Base-by-base conservation (phyloP, 2,797 vertebrate genomes). In the Limosa lapponica region DNA sequence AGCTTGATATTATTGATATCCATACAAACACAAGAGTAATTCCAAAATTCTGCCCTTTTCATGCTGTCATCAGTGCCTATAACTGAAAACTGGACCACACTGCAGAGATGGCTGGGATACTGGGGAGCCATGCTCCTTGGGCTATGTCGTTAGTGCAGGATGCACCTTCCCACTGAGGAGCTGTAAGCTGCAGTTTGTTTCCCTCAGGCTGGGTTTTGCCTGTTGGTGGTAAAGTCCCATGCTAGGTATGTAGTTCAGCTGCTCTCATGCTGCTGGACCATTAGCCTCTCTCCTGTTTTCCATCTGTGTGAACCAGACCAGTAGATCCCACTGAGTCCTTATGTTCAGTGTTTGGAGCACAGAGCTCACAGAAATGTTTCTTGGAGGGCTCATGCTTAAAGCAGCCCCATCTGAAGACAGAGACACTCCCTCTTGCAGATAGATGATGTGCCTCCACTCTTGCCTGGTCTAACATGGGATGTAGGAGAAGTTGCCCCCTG, bases 111-210 rank as follows among this genome's bases (percentile, higher is more conserved):
- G 4, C 36, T 59, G 43, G 43, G 43, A 43, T 43, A 43, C 17
- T 43, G 55, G 19, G 24, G 41, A 83, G 5, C 46, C 1, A 0
- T 0, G 0, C 10, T 55, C 14, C 59, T 34, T 70, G 22, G 52
- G 14, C 37, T 82, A 1, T 7, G 8, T 13, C 48, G 37, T n/a
- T 44, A 24, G 11, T 23, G 37, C 54, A 34, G 54, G 24, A 16
- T 27, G 15, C 9, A 27, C 32, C 2, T 1, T 77, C n/a, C 67
- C 13, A 3, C 32, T 10, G 20, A 25, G 25, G 16, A 57, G 39
- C 58, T 64, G 64, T 48, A 43, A 52, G 37, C 37, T 82, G 49
- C 55, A 43, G 25, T 28, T 70, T 62, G 12, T 23, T 73, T 52
- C 17, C 22, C 23, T 59, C 23, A 3, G 37, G 32, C 32, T 44